Conservation (phyloP, 1,140 invertebrate species). For the Pararge aegeria region DNA sequence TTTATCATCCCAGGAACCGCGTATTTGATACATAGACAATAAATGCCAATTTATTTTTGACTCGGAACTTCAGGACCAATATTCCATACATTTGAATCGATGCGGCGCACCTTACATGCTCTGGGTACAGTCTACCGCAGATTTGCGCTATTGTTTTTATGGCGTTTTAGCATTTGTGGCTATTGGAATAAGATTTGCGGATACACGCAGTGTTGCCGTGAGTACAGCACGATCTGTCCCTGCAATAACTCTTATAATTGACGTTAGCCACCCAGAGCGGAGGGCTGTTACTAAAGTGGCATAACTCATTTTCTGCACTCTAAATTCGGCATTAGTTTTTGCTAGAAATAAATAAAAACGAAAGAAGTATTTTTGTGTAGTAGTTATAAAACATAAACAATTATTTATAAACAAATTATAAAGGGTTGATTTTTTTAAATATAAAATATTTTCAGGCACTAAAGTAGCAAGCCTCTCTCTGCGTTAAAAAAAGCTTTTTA, state of each 20-base stretch:
- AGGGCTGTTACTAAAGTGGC: conserved; percentile 11
- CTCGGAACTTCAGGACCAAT: conserved; percentile 18
- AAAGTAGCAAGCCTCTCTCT: too few species aligned
- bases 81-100: conserved; percentile 33
- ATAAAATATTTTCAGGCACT: too few species aligned
- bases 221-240: conserved; percentile 59
- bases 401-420: too few species aligned
- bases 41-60: conserved; percentile 31
- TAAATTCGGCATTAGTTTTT: background rate
- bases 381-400: too few species aligned
- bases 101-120: conserved; percentile 43
- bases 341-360: background rate
- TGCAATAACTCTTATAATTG: conserved; percentile 68
- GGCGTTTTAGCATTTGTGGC: conserved; percentile 13
- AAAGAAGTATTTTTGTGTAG: too few species aligned
- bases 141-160: background rate
- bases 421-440: too few species aligned
- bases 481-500: too few species aligned
- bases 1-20: conserved; percentile 4
- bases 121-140: conserved; percentile 28
- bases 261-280: conserved; percentile 64
- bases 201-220: conserved; percentile 8
- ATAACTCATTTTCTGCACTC: conserved; percentile 25
- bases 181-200: conserved; percentile 20
- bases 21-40: conserved; percentile 21